These are phyloP conservation scores for Nemotelus pantherinus DNA, from an alignment of 2,888 invertebrate genomes.

Conservation along the genomic window DNA sequence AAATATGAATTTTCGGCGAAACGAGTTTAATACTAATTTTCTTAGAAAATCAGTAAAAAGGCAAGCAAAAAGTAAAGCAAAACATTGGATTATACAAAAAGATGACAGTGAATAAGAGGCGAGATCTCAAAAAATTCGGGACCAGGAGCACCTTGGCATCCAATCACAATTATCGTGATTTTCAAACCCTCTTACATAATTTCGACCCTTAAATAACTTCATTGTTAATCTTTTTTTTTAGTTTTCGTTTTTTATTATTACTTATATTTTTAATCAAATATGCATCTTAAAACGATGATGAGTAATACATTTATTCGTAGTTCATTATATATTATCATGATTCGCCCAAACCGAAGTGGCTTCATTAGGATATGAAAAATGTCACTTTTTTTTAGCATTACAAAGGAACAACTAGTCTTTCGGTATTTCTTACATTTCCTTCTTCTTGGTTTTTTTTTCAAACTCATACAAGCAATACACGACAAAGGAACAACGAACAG, in stretches of 20 bases:
- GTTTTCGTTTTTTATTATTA: neutral
- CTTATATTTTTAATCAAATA: constrained; percentile 22
- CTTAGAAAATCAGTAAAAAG: too few relatives aligned
- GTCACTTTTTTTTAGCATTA: constrained; percentile 18
- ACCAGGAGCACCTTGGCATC: too few relatives aligned
- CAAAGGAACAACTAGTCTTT: constrained; percentile 32
- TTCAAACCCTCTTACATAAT: too few relatives aligned
- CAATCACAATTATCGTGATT: too few relatives aligned
- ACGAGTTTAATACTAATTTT: too few relatives aligned
- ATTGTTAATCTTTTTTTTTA: too few relatives aligned
- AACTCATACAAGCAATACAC: constrained; percentile 14
- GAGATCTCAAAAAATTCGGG: too few relatives aligned
- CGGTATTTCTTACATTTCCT: neutral
- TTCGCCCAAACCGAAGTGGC: constrained; percentile 4
- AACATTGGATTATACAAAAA: too few relatives aligned
- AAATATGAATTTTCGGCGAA: too few relatives aligned
- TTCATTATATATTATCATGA: constrained; percentile 22
- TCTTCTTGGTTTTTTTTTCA: neutral
- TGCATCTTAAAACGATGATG: constrained; percentile 42
- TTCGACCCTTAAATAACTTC: too few relatives aligned
- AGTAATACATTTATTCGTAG: constrained; percentile 32
- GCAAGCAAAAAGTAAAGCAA: too few relatives aligned
- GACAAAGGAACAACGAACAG: constrained; percentile 14
- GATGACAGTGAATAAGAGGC: too few relatives aligned
- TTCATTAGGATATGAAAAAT: constrained; percentile 29